These are phyloP conservation scores for Ceratosolen solmsi DNA, from an alignment of 1,140 invertebrate species.

Conservation along the genomic window DNA sequence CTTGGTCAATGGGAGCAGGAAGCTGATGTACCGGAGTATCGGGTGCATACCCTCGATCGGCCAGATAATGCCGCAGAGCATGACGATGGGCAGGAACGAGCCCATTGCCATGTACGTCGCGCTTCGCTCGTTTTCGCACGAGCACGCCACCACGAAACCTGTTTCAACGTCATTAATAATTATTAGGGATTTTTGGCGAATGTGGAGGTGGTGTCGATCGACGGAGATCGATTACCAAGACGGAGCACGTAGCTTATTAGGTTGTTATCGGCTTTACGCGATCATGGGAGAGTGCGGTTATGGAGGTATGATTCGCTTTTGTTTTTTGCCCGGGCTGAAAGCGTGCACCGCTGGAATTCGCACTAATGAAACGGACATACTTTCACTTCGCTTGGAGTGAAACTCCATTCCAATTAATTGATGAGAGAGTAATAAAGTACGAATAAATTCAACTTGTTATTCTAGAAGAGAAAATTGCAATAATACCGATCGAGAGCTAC, in stretches of 20 bases:
- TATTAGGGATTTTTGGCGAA: neutral
- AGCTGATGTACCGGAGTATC: constrained; percentile 84
- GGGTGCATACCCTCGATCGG: constrained; percentile 89
- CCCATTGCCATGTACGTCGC: constrained; percentile 95
- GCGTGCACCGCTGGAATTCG: neutral
- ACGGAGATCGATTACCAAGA: no score
- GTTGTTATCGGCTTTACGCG: no score
- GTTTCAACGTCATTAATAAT: neutral
- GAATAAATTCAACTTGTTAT: neutral
- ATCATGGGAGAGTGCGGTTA: no score
- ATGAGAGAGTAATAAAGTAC: neutral
- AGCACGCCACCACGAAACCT: constrained; percentile 91
- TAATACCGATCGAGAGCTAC: neutral
- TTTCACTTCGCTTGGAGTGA: neutral
- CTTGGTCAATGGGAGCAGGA: constrained; percentile 89
- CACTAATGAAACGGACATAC: neutral
- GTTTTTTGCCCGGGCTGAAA: neutral
- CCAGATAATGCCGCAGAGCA: constrained; percentile 92
- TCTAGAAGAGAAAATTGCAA: neutral
- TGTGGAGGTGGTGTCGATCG: no score
- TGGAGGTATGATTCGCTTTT: neutral
- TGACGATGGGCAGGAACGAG: constrained; percentile 92
- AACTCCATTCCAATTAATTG: neutral
- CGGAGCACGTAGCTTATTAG: no score
- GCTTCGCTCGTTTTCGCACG: constrained; percentile 91